A percentile compares a stretch with the other conserved stretches of the same genome.
phyloP scores from a whole-genome alignment of 1,140 invertebrate genomes.

The Sitophilus oryzae region DNA sequence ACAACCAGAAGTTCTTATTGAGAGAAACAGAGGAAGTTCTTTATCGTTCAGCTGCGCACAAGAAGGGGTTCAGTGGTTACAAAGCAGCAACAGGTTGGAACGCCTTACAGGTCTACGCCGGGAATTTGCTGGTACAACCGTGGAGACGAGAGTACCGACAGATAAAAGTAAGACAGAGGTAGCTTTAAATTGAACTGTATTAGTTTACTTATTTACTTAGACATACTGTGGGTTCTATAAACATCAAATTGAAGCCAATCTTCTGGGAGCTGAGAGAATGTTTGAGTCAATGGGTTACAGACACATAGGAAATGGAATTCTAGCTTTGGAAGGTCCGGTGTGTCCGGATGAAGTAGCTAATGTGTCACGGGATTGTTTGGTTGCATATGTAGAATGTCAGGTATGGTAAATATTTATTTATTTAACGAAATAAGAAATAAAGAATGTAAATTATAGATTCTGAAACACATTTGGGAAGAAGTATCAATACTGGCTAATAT shows the following conservation, averaged over 20 bases:
- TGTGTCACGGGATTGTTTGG: constrained; percentile 74
- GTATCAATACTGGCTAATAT: constrained; percentile 49
- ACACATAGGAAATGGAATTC: constrained; percentile 50
- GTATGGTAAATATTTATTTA: constrained; percentile 44
- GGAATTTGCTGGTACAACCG: constrained; percentile 76
- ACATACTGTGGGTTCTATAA: constrained; percentile 81
- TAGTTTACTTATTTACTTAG: constrained; percentile 47
- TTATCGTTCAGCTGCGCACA: constrained; percentile 60
- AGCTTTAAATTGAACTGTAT: constrained; percentile 2
- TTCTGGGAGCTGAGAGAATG: constrained; percentile 67
- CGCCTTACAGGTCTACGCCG: constrained; percentile 75
- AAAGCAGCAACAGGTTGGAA: constrained; percentile 75
- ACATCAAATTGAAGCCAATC: constrained; percentile 74
- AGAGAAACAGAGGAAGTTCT: constrained; percentile 68
- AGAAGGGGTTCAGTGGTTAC: constrained; percentile 71
- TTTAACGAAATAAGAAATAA: background rate
- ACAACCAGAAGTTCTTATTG: constrained; percentile 72
- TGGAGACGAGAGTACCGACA: constrained; percentile 81
- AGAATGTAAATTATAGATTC: constrained; percentile 42
- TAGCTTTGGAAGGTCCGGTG: constrained; percentile 63
- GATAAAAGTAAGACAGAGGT: constrained; percentile 63
- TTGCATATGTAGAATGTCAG: constrained; percentile 86
- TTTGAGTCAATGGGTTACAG: constrained; percentile 79
- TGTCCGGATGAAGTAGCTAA: constrained; percentile 73
- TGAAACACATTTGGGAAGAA: constrained; percentile 54